Evolutionary conservation across 1,140 invertebrate species (phyloP).

Genomic region (Bombus huntii): DNA sequence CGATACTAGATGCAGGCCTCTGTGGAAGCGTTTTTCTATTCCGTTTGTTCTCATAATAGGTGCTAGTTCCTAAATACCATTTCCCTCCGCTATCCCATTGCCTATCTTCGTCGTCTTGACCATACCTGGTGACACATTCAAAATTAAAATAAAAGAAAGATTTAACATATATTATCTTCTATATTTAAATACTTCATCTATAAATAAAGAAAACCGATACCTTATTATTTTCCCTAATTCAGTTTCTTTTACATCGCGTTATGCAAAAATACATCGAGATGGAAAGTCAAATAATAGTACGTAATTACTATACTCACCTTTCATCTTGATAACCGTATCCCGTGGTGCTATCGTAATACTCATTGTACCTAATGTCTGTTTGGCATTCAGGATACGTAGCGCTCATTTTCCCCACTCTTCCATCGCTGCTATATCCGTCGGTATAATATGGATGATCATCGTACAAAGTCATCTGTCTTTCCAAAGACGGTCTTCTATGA

Average conservation of each 20-base stretch:
- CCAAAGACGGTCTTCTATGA: conserved; percentile 88
- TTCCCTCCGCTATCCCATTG: conserved; percentile 88
- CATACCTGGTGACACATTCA: conserved; percentile 79
- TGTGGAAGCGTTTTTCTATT: conserved; percentile 80
- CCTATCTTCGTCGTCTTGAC: conserved; percentile 86
- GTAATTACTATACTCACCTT: conserved; percentile 70
- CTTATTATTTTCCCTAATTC: not conserved
- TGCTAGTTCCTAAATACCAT: conserved; percentile 72
- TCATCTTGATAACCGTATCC: conserved; percentile 82
- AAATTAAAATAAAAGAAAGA: not conserved
- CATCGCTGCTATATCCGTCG: conserved; percentile 74
- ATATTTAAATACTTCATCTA: not conserved
- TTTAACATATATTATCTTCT: too few species aligned
- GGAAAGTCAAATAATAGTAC: not conserved
- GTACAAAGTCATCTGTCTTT: conserved; percentile 90
- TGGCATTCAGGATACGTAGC: conserved; percentile 78
- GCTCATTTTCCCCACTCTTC: conserved; percentile 75
- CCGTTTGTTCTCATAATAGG: conserved; percentile 77
- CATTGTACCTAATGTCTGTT: conserved; percentile 78
- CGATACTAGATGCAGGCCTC: conserved; percentile 79
- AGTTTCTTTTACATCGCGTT: not conserved
- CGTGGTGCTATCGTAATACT: conserved; percentile 80
- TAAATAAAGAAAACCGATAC: not conserved
- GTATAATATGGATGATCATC: conserved; percentile 85
- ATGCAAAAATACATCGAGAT: too few species aligned